These are phyloP conservation scores for Thermophis baileyi DNA, from an alignment of 2,113 vertebrate species.

Conservation along the genomic window DNA sequence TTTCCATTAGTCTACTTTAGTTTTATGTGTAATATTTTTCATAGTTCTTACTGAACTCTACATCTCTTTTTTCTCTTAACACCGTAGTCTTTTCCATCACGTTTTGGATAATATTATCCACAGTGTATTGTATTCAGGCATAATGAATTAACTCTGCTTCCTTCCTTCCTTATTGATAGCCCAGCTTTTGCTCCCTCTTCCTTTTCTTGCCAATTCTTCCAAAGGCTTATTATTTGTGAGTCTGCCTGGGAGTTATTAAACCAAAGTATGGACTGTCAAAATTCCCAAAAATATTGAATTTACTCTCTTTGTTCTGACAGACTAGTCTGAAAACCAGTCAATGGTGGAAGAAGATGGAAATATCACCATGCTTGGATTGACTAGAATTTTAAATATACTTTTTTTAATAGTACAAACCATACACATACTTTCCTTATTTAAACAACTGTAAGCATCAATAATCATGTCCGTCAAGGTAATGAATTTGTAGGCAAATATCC, in stretches of 20 bases:
- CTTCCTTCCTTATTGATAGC: not conserved
- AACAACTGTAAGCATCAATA: not conserved
- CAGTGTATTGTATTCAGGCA: not conserved
- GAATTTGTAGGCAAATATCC: not conserved
- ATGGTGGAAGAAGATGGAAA: not conserved
- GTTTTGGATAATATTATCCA: not conserved
- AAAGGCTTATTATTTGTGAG: not conserved
- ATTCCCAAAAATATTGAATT: not conserved
- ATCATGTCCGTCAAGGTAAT: not conserved
- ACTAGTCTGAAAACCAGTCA: not conserved
- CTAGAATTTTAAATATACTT: not conserved
- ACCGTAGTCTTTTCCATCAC: not conserved
- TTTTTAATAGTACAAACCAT: not conserved
- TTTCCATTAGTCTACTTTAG: not conserved
- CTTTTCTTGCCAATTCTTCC: not conserved
- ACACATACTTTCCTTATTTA: not conserved
- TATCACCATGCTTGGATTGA: not conserved
- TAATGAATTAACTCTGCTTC: not conserved
- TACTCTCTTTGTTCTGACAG: not conserved
- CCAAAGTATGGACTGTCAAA: not conserved
- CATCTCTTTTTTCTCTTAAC: not conserved
- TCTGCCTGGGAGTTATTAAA: not conserved
- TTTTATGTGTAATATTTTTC: not conserved
- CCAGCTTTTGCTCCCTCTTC: not conserved
- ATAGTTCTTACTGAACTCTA: not conserved